Evolutionary conservation across 2,113 vertebrate species (phyloP).

Genomic region (Catharus minimus): DNA sequence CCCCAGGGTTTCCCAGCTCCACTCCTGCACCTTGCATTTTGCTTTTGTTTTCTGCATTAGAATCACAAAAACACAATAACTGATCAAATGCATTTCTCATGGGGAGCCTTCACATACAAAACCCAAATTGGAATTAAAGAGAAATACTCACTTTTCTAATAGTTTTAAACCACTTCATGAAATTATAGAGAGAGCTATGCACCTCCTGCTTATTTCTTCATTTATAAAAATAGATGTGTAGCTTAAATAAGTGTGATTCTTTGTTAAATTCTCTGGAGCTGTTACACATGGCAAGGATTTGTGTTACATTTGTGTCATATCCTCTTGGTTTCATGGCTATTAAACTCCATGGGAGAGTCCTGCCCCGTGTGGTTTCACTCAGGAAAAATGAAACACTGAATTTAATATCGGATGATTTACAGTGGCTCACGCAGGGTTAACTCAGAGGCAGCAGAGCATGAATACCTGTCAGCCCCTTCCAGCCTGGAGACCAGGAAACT

Average conservation of each 20-base stretch:
- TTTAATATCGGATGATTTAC: conserved; percentile 44
- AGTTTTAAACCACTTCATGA: neutral
- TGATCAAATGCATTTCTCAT: neutral
- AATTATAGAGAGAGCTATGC: neutral
- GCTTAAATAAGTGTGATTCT: conserved; percentile 18
- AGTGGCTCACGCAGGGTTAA: conserved; percentile 50
- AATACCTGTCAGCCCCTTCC: conserved; percentile 29
- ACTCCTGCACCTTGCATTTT: neutral
- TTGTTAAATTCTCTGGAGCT: conserved; percentile 23
- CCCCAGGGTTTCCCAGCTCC: neutral
- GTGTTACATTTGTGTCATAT: neutral
- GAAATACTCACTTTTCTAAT: neutral
- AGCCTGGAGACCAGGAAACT: neutral
- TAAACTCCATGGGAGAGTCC: conserved; percentile 23
- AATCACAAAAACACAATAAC: neutral
- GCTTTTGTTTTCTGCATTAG: neutral
- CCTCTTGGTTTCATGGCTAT: conserved; percentile 1
- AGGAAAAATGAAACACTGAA: conserved; percentile 36
- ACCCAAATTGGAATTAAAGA: neutral
- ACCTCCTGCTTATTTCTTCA: conserved; percentile 29
- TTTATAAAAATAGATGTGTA: neutral
- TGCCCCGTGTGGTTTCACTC: neutral
- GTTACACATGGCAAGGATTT: neutral
- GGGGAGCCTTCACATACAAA: neutral
- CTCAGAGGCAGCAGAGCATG: conserved; percentile 37